A percentile compares a stretch with the other conserved stretches of the same genome.
These are phyloP conservation scores for Muscicapa adusta DNA, from an alignment of 2,113 vertebrate genomes.

Conservation along the genomic window DNA sequence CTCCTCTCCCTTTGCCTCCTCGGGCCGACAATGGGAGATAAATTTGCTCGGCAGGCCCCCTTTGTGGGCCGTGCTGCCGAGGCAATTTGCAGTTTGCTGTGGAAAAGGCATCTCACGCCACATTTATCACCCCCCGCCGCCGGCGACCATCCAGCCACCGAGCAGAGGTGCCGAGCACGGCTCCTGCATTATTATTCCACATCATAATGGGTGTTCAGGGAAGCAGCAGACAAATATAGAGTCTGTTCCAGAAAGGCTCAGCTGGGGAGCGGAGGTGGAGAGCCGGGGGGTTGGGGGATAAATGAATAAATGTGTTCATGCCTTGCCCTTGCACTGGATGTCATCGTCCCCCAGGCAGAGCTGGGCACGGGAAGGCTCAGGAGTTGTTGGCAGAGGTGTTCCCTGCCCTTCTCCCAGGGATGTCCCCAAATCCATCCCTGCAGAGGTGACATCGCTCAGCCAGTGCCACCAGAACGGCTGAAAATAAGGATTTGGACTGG, in stretches of 20 bases:
- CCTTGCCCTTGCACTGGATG: not conserved
- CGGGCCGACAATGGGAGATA: slow-evolving; percentile 69
- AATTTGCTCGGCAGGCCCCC: slow-evolving; percentile 73
- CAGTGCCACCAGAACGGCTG: fast-evolving
- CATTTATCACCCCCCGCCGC: slow-evolving; percentile 78
- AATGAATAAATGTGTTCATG: not conserved
- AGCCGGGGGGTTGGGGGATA: not conserved
- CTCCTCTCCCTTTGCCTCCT: slow-evolving; percentile 56
- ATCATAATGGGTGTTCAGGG: slow-evolving; percentile 66
- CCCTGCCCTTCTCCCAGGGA: not conserved
- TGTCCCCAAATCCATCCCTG: fast-evolving
- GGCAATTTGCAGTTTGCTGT: slow-evolving; percentile 77
- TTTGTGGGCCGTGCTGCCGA: slow-evolving; percentile 72
- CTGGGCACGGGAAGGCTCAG: not conserved
- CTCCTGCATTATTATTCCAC: slow-evolving; percentile 58
- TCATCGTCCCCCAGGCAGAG: not conserved
- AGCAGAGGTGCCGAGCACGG: slow-evolving; percentile 68
- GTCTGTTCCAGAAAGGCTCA: slow-evolving; percentile 40
- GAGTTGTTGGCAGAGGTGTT: fast-evolving
- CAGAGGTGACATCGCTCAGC: not conserved
- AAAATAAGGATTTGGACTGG: not conserved
- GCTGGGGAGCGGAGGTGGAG: slow-evolving; percentile 21
- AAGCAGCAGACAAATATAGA: slow-evolving; percentile 67
- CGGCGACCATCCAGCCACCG: not conserved
- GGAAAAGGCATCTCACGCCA: slow-evolving; percentile 72